These are phyloP conservation scores for Pseudococcus jackbeardsleyi DNA, from an alignment of 2,888 invertebrate genomes.

Conservation along the genomic window DNA sequence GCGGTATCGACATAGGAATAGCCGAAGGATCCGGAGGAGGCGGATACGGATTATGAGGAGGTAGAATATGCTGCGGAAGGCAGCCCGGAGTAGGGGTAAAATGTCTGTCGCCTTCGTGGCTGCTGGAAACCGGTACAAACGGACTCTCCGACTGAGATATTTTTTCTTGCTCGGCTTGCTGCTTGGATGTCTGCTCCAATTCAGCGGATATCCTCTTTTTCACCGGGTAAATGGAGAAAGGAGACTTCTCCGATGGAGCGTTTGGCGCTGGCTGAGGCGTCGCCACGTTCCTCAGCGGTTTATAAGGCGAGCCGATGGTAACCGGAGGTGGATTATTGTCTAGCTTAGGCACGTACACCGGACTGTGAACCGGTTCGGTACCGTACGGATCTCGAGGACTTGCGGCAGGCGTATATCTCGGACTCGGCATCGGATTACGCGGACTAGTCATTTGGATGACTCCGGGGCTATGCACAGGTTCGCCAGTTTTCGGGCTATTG, in stretches of 20 bases:
- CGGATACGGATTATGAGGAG: constrained; percentile 28
- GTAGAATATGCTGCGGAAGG: constrained; percentile 48
- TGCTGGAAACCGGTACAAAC: neutral
- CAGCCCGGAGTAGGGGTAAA: constrained; percentile 34
- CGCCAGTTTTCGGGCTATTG: constrained; percentile 64
- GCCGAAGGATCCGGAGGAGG: constrained; percentile 13
- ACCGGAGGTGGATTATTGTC: constrained; percentile 9
- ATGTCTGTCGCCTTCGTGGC: constrained; percentile 25
- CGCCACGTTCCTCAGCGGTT: neutral
- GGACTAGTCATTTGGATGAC: constrained; percentile 72
- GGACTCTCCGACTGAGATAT: neutral
- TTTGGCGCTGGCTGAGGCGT: neutral
- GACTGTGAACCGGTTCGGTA: constrained; percentile 28
- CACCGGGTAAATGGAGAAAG: constrained; percentile 73
- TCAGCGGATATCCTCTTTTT: constrained; percentile 77
- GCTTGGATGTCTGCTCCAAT: constrained; percentile 67
- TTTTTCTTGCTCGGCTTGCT: constrained; percentile 45
- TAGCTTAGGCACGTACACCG: constrained; percentile 21
- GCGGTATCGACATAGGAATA: constrained; percentile 56
- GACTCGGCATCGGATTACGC: constrained; percentile 65
- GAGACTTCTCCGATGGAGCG: constrained; percentile 11
- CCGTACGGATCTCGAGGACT: constrained; percentile 49
- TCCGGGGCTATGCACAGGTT: constrained; percentile 65
- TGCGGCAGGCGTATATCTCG: constrained; percentile 61
- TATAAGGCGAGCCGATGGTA: neutral